Percentiles rank a stretch among this genome's conserved stretches.
phyloP scores from a whole-genome alignment of 2,113 vertebrate genomes.

The Abramis brama region DNA sequence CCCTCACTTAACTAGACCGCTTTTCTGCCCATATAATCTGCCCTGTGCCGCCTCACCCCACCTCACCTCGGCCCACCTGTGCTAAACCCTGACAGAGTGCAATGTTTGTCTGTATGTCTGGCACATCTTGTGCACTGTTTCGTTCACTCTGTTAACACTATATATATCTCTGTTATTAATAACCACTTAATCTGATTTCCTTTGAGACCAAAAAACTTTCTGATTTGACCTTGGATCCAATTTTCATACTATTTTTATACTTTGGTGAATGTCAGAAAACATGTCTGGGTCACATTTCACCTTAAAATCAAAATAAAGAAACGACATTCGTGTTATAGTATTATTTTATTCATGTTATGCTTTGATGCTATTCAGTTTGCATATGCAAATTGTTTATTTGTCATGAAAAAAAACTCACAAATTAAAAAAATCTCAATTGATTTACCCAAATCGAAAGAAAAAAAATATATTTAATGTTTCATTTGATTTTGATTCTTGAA shows the following conservation, averaged over 20 bases:
- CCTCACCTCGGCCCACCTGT: neutral
- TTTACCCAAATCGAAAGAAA: neutral
- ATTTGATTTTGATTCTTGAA: neutral
- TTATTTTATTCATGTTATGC: no score
- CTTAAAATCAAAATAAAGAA: neutral
- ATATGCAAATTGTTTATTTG: neutral
- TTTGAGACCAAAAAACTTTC: neutral
- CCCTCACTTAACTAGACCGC: constrained; percentile 6
- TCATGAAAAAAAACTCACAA: neutral
- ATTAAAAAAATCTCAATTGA: neutral
- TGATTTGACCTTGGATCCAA: neutral
- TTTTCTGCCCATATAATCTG: neutral
- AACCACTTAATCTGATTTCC: neutral
- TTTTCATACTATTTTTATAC: neutral
- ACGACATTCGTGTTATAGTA: no score
- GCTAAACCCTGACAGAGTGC: constrained; percentile 28
- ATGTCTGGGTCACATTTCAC: neutral
- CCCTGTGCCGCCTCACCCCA: no score
- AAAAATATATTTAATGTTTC: neutral
- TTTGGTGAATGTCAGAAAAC: neutral
- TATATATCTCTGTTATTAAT: neutral
- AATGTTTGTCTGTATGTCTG: constrained; percentile 50
- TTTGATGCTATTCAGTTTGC: neutral
- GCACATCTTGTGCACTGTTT: constrained; percentile 21
- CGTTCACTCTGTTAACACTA: constrained; percentile 1